Percentiles rank a stretch among this genome's conserved stretches.
Conservation (phyloP, 2,797 vertebrate species). For the Periparus ater region DNA sequence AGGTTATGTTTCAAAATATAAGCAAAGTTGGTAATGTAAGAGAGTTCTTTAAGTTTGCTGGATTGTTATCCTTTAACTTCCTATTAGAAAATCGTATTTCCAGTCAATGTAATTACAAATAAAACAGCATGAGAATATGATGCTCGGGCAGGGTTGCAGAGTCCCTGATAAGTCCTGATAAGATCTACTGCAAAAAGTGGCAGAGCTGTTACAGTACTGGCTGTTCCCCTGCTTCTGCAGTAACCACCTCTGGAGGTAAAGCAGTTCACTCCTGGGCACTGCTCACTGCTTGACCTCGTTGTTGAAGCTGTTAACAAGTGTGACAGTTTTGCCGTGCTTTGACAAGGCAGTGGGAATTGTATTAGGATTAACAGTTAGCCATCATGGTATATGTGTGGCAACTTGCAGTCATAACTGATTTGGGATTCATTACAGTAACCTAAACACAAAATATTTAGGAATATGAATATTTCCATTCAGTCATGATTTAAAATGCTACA, state of each 20-base stretch:
- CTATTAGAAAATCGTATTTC: not conserved
- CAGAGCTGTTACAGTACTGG: not conserved
- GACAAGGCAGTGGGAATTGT: not conserved
- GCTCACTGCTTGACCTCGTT: not conserved
- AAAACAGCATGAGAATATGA: not conserved
- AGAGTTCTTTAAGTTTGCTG: not conserved
- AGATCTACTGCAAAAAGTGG: not conserved
- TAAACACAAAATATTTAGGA: not conserved
- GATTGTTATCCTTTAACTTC: not conserved
- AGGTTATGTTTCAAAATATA: not conserved
- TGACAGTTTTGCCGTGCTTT: not conserved
- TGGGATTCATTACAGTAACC: not conserved
- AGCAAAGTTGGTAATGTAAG: not conserved
- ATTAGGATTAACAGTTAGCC: not conserved
- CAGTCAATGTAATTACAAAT: not conserved
- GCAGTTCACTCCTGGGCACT: not conserved
- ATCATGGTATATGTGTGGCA: not conserved
- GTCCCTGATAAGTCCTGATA: not conserved
- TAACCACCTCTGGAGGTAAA: not conserved
- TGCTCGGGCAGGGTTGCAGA: not conserved
- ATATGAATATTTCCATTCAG: not conserved
- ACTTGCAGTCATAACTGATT: not conserved
- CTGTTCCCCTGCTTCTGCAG: not conserved
- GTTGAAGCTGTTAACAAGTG: constrained; percentile 42
- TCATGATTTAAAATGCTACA: not conserved